phyloP scores from a whole-genome alignment of 2,888 invertebrate genomes.

The Epirrhoe alternata region DNA sequence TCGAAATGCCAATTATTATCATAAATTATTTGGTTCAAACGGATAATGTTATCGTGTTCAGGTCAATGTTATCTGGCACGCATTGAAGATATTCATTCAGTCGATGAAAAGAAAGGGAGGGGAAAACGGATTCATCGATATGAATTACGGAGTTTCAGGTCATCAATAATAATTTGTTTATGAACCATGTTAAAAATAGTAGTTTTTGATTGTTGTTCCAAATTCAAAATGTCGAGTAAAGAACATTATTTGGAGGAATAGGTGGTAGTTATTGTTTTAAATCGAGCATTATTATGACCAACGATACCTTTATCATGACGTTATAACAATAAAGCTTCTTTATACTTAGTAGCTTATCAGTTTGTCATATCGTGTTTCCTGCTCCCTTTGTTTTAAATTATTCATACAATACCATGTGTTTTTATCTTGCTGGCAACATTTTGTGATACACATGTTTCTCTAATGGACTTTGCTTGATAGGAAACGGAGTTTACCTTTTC shows the following conservation, averaged over 20 bases:
- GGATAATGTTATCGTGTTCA: conserved; percentile 2
- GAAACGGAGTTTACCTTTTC: neutral
- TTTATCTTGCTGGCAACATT: neutral
- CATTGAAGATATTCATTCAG: neutral
- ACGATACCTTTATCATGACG: too few species aligned
- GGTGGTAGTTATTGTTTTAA: too few species aligned
- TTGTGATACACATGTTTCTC: neutral
- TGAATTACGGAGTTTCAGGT: neutral
- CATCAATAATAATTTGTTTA: neutral
- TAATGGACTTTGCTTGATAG: neutral
- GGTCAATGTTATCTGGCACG: neutral
- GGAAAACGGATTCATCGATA: neutral
- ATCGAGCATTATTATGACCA: too few species aligned
- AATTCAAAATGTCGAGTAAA: too few species aligned
- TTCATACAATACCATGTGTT: conserved; percentile 1
- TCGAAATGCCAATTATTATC: conserved; percentile 9
- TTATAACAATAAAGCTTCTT: neutral
- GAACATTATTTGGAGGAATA: too few species aligned
- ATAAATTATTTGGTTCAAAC: neutral
- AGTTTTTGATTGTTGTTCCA: too few species aligned
- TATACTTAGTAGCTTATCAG: neutral
- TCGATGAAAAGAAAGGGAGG: neutral
- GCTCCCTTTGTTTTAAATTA: neutral
- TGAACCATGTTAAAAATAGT: too few species aligned
- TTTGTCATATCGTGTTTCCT: neutral